Percentiles rank a stretch among this genome's conserved stretches.
These are phyloP conservation scores for Xylocopa sonorina DNA, from an alignment of 1,140 invertebrate genomes.

Conservation along the genomic window DNA sequence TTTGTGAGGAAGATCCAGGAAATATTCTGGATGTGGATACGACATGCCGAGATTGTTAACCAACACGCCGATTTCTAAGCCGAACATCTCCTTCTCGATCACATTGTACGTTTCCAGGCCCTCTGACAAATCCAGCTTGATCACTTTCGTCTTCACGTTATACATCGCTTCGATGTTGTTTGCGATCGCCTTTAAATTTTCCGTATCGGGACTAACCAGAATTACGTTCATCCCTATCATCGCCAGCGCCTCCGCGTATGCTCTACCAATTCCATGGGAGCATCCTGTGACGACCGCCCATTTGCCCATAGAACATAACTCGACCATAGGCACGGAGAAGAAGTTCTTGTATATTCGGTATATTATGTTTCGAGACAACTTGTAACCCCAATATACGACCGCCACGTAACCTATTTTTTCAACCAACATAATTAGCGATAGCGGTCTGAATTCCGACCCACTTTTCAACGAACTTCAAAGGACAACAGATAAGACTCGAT, in stretches of 20 bases:
- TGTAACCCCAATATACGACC: conserved; percentile 67
- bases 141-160: conserved; percentile 90
- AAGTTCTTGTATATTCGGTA: conserved; percentile 62
- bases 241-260: conserved; percentile 91
- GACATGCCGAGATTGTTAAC: conserved; percentile 88
- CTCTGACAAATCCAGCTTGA: conserved; percentile 91
- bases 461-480: background rate
- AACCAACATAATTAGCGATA: conserved; percentile 33
- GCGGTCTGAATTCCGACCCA: background rate
- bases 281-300: conserved; percentile 90
- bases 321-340: conserved; percentile 51
- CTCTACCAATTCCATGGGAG: conserved; percentile 94
- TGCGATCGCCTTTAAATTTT: conserved; percentile 86
- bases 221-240: conserved; percentile 91
- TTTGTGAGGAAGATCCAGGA: conserved; percentile 77
- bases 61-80: conserved; percentile 85
- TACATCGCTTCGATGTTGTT: conserved; percentile 83
- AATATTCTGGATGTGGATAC: conserved; percentile 85
- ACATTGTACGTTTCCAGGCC: conserved; percentile 78
- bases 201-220: conserved; percentile 91
- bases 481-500: background rate
- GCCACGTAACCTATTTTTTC: conserved; percentile 72
- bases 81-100: conserved; percentile 82
- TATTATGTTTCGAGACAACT: conserved; percentile 55
- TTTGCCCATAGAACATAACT: conserved; percentile 68